These are phyloP conservation scores for Aldabrachelys gigantea DNA, from an alignment of 2,113 vertebrate genomes.

Conservation along the genomic window DNA sequence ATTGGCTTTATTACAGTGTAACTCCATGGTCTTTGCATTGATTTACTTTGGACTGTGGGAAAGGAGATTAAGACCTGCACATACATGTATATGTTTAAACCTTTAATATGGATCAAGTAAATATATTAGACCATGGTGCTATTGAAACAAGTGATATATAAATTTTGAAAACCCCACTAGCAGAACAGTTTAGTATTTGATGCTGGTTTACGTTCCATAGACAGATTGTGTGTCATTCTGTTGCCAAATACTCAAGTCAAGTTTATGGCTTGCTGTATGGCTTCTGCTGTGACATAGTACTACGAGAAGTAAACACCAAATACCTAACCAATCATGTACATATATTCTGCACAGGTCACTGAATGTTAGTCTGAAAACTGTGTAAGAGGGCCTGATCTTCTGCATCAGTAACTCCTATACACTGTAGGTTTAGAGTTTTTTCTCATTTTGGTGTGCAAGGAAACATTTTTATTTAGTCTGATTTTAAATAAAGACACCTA, in stretches of 20 bases:
- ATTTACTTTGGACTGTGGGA: not conserved
- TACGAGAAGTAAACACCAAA: not conserved
- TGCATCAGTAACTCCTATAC: not conserved
- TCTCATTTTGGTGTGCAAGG: not conserved
- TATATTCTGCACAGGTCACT: not conserved
- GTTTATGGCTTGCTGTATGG: not conserved
- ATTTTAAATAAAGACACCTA: too few relatives aligned
- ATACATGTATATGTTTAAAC: not conserved
- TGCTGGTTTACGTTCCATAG: not conserved
- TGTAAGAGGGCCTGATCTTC: not conserved
- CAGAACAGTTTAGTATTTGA: not conserved
- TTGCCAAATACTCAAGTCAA: not conserved
- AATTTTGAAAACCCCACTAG: not conserved
- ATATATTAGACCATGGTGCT: not conserved
- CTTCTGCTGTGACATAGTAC: not conserved
- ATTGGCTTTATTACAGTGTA: not conserved
- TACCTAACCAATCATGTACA: not conserved
- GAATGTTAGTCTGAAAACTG: not conserved
- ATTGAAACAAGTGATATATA: too few relatives aligned
- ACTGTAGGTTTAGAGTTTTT: not conserved
- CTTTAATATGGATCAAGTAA: not conserved
- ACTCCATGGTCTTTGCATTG: not conserved
- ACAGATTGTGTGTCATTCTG: not conserved
- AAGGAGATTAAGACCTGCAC: not conserved
- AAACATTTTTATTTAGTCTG: not conserved